phyloP scores from a whole-genome alignment of 23 tunicate species.

The Ciona savignyi region DNA sequence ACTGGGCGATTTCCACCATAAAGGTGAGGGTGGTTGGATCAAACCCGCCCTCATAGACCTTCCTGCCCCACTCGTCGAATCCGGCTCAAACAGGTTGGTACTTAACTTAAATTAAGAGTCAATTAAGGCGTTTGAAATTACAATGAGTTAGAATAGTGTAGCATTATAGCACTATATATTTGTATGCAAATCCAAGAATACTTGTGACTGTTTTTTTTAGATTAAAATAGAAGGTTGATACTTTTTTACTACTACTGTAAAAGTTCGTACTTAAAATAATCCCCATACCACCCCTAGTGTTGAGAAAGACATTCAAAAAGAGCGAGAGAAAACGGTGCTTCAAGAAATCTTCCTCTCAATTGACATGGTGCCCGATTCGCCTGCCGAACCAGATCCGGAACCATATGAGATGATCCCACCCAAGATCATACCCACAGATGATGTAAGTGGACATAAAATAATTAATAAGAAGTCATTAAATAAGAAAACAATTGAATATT shows the following conservation, averaged over 20 bases:
- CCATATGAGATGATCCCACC: conserved; percentile 68
- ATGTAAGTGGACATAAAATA: conserved; percentile 51
- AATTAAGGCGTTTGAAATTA: too few relatives aligned
- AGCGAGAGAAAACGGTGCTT: conserved; percentile 68
- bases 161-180: too few relatives aligned
- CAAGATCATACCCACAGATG: conserved; percentile 70
- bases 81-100: conserved; percentile 76
- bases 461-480: not conserved
- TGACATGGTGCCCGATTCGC: conserved; percentile 87
- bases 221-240: too few relatives aligned
- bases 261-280: too few relatives aligned
- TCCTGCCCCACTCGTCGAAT: conserved; percentile 19
- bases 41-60: conserved; percentile 37
- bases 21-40: conserved; percentile 49
- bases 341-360: conserved; percentile 50
- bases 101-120: too few relatives aligned
- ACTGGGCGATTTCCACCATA: conserved; percentile 45
- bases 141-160: too few relatives aligned
- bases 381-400: conserved; percentile 89
- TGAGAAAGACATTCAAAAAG: conserved; percentile 67
- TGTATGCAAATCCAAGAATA: too few relatives aligned
- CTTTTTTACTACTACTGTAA: too few relatives aligned
- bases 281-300: too few relatives aligned
- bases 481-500: too few relatives aligned
- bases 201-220: too few relatives aligned